Percentiles rank a stretch among this genome's conserved stretches.
These are phyloP conservation scores for Oryzias celebensis DNA, from an alignment of 2,113 vertebrate species.

Conservation along the genomic window DNA sequence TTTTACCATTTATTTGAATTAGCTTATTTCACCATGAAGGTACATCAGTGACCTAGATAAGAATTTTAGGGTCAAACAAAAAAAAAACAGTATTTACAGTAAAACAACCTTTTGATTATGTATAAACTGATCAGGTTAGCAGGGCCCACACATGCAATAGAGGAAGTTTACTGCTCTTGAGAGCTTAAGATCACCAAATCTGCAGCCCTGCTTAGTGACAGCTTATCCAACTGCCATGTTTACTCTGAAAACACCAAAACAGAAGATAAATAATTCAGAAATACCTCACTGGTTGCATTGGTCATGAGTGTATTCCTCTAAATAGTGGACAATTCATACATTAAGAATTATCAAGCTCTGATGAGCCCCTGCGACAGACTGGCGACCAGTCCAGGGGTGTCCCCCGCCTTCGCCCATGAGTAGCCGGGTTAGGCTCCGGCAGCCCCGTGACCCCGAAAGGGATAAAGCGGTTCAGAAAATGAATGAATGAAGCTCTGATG, in stretches of 20 bases:
- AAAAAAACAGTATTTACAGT: constrained; percentile 15
- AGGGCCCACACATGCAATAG: constrained; percentile 11
- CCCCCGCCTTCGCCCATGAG: too few species aligned
- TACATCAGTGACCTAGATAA: too few species aligned
- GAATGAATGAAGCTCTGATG: constrained; percentile 83
- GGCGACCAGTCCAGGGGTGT: too few species aligned
- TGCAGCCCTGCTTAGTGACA: constrained; percentile 4
- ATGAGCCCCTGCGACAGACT: too few species aligned
- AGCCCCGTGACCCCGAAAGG: too few species aligned
- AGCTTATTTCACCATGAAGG: too few species aligned
- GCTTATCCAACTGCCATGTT: neutral
- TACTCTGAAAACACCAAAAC: constrained; percentile 10
- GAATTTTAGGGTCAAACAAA: neutral
- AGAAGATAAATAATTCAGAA: constrained; percentile 3
- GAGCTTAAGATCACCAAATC: constrained; percentile 3
- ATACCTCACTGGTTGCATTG: neutral
- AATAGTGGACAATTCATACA: constrained; percentile 33
- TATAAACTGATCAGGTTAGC: constrained; percentile 2
- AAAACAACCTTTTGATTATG: constrained; percentile 5
- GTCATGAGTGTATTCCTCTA: constrained; percentile 13
- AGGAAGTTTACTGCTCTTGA: constrained; percentile 8
- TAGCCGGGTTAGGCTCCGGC: too few species aligned
- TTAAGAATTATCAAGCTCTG: constrained; percentile 81
- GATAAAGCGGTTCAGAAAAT: too few species aligned
- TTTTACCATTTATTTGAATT: too few species aligned